Evolutionary conservation across 37 sponge, comb jelly and placozoan species (phyloP), one percentile per base, ranked within the genome.

Genomic region (Aplysina aerophoba): DNA sequence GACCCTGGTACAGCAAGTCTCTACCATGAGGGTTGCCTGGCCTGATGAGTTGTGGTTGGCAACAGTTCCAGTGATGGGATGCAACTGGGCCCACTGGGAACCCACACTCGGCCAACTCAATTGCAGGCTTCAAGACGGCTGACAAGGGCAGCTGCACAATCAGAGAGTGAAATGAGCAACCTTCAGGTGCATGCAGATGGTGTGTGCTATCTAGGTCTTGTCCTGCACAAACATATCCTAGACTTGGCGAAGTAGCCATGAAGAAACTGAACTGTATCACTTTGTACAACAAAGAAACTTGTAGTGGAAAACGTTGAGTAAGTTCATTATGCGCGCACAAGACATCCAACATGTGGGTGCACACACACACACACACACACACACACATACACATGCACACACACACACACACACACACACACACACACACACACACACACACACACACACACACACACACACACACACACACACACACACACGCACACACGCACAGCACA

Each of bases 1-100:
- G 28, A 21, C 88, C 93, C 21, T 73, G 59, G 73, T 89, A 35
- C 55, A 95, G 86, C 88, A 95, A 14, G 59, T 90, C 88, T 15
- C 65, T 56, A 4, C 93, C 92, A 38, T 90, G 85, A 0, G 44
- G 67, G 79, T 95, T 95, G 27, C 40, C 35, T 6, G 84, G 63
- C 20, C 19, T 56, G 50, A 73, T 17, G 61, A 92, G 77, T 40
- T 85, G 63, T 4, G 36, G 5, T n/a, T 44, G 40, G 15, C 93
- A 90, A 0, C 35, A 25, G 56, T 69, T 38, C 95, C 95, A 95
- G 40, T 44, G 63, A 4, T 77, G 37, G 16, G 95, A 84, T 4
- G 84, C 55, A n/a, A 92, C 55, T 0, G 95, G 90, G 19, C 85
- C 83, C 1, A 95, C 95, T 55, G 95, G 95, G 34, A 87, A 92